phyloP scores from a whole-genome alignment of 2,797 vertebrate species.

The Petrocephalus sullivani region DNA sequence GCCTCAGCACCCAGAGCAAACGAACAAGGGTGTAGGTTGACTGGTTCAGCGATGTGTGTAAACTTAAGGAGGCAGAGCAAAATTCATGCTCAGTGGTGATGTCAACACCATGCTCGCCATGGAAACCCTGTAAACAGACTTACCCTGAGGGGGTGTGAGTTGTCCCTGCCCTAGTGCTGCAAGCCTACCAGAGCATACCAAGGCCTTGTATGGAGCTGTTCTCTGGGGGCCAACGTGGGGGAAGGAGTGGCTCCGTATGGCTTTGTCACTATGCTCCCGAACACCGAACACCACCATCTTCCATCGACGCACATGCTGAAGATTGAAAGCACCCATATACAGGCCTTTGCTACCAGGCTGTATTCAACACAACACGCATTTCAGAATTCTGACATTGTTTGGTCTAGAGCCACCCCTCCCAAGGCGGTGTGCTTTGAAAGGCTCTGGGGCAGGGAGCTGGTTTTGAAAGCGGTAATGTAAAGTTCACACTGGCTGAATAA shows the following conservation, averaged over 20 bases:
- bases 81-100: not conserved
- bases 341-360: not conserved
- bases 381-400: not conserved
- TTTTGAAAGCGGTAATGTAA: constrained; percentile 2
- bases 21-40: not conserved
- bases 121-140: constrained; percentile 18
- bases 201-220: not conserved
- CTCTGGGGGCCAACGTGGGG: not conserved
- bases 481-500: not conserved
- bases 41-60: not conserved
- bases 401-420: not conserved
- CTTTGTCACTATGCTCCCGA: not conserved
- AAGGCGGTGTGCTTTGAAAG: not conserved
- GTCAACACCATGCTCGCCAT: not conserved
- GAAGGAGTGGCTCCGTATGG: not conserved
- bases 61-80: not conserved
- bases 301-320: not conserved
- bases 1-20: not conserved
- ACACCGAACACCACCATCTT: not conserved
- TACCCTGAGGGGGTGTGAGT: not conserved
- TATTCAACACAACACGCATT: not conserved
- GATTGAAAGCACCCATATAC: not conserved
- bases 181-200: not conserved
- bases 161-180: not conserved
- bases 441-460: not conserved